Base-by-base conservation (phyloP, 2,888 invertebrate genomes). In the Petrophora chlorosata region DNA sequence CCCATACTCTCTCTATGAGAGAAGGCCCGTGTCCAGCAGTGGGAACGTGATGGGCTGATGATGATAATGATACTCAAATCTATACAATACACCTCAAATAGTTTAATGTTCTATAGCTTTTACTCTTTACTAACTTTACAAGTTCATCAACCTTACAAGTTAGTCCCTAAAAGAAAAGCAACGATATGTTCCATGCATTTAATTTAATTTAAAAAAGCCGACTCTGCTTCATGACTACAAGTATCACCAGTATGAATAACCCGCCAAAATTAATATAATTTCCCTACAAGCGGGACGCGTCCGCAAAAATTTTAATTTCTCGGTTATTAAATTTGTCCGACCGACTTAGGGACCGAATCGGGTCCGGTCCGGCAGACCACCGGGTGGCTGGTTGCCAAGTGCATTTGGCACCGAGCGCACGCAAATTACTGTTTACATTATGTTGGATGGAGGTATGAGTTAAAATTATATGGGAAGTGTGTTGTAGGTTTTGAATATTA, bases 341-440 rank as follows among this genome's bases (percentile, higher is more conserved):
- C 60, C 61, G 59, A 61, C 56, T 47, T 36, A 42, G 39, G 45
- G 50, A 35, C 54, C 49, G 47, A 57, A 57, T 51, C 54, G 50
- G 38, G 54, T 46, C 53, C 33, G 53, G 41, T 3, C 14, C 25
- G 25, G 10, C 10, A 25, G 10, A 25, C 25, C 25, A 10, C 12
- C 15, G 35, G 67, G 53, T 82, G 83, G 83, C 70, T 25, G 12
- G 7, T n/a, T 1, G 68, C 83, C 83, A 76, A 75, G 55, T 70
- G 73, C 75, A 79, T 80, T 83, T 83, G 83, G 82, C 82, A 70
- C 60, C 53, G 51, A 56, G 59, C 51, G 62, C 65, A 77, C 67
- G 73, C 78, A 77, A 81, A 82, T 81, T 75, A 80, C 72, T 79
- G 76, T 79, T 79, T 76, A 73, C 76, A 73, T 71, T 72, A 58